Conservation (phyloP, 2,797 vertebrate genomes). For the Argentina silus region DNA sequence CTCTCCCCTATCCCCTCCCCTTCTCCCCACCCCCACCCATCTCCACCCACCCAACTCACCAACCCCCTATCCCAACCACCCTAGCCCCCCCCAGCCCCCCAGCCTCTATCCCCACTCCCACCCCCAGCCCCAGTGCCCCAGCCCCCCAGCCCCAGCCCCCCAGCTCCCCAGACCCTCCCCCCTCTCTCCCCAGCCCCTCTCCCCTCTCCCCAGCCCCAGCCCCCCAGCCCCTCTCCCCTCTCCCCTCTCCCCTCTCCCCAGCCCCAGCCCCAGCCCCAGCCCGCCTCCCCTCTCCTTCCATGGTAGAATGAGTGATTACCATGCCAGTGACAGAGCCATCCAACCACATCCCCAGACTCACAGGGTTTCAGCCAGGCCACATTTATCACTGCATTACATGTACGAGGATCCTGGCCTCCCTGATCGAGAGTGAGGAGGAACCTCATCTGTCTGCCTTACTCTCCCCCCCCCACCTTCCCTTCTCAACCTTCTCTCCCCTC, state of each 20-base stretch:
- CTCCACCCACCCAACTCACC: not conserved
- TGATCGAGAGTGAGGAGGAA: no score
- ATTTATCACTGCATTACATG: conserved; percentile 66
- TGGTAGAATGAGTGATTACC: conserved; percentile 49
- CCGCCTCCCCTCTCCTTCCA: not conserved
- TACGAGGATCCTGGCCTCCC: conserved; percentile 20
- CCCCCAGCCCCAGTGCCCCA: no score
- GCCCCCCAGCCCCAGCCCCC: no score
- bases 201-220: not conserved
- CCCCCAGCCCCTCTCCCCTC: not conserved
- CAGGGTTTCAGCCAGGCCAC: conserved; percentile 53
- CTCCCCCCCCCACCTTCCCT: not conserved
- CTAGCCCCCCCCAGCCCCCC: not conserved
- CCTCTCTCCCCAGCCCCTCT: not conserved
- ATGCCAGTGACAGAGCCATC: conserved; percentile 46
- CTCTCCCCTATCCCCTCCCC: not conserved
- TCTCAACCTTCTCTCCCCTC: not conserved
- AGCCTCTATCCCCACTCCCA: not conserved
- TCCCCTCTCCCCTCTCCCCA: not conserved
- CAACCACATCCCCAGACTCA: conserved; percentile 49
- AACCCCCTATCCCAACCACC: not conserved
- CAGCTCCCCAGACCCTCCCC: no score
- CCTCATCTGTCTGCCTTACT: not conserved
- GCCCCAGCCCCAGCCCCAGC: not conserved
- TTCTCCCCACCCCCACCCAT: not conserved